Evolutionary conservation across 2,888 invertebrate species (phyloP).

Genomic region (Arge pagana): DNA sequence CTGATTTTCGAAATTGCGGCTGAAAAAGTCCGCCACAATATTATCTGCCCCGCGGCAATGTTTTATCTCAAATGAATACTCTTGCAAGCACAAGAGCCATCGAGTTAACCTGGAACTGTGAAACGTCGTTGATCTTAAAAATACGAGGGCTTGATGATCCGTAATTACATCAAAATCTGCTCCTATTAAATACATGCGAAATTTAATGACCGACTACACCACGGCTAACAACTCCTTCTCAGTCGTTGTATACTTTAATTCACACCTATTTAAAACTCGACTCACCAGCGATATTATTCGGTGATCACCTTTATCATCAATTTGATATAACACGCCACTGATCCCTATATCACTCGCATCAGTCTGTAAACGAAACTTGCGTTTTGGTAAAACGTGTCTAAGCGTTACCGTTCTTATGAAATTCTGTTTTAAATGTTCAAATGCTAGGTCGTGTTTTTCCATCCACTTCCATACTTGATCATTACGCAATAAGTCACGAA

Average conservation of each 20-base stretch:
- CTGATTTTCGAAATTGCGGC: slow-evolving; percentile 22
- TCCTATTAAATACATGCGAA: slow-evolving; percentile 27
- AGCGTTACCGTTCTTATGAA: slow-evolving; percentile 25
- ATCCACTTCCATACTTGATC: slow-evolving; percentile 28
- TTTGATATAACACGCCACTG: slow-evolving; percentile 31
- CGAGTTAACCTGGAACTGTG: slow-evolving; percentile 20
- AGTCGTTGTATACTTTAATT: slow-evolving; percentile 33
- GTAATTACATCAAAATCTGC: slow-evolving; percentile 20
- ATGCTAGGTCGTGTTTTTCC: slow-evolving; percentile 18
- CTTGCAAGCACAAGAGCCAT: slow-evolving; percentile 26
- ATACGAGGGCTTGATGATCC: slow-evolving; percentile 18
- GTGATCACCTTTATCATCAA: slow-evolving; percentile 9
- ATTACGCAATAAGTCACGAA: too few relatives aligned
- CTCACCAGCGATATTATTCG: slow-evolving; percentile 33
- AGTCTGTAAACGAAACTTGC: slow-evolving; percentile 27
- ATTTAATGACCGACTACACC: slow-evolving; percentile 33
- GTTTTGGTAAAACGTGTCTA: slow-evolving; percentile 16
- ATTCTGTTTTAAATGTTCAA: slow-evolving; percentile 25
- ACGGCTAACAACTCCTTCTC: slow-evolving; percentile 39
- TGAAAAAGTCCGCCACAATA: slow-evolving; percentile 27
- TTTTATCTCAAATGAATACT: slow-evolving; percentile 20
- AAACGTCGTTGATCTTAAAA: slow-evolving; percentile 20
- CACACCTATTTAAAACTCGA: slow-evolving; percentile 25
- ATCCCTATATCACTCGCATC: slow-evolving; percentile 29
- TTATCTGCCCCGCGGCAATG: slow-evolving; percentile 29